Base-by-base conservation (phyloP, 2,888 invertebrate species). In the Dasypogon diadema region DNA sequence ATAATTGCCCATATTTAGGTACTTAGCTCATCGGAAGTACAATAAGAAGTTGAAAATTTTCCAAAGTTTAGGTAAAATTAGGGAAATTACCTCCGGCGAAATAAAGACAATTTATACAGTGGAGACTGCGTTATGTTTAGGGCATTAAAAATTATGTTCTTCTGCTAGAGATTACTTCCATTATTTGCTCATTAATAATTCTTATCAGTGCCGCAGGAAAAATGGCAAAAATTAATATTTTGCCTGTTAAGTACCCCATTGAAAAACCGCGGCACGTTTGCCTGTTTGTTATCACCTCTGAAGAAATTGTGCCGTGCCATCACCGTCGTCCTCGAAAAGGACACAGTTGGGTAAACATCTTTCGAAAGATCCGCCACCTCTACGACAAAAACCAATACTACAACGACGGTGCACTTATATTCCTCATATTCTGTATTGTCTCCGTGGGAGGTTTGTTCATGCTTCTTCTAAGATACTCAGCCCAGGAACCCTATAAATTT, bases 121-220 rank as follows among this genome's bases (percentile, higher is more conserved):
- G 18, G n/a, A 70, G 10, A 42, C 24, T 30, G 34, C 24, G 42
- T 74, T 16, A 65, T 55, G 68, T 74, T 54, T 75, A 37, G 77
- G 77, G 76, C 78, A 76, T 79, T 79, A 77, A 79, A 79, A 78
- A 78, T 79, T 79, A 75, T 79, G 77, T 76, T 78, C 76, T 76
- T 76, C 79, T 79, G 76, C 79, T 78, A 79, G 79, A 80, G 81
- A 81, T 82, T 82, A 82, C 81, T 81, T 81, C 80, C 81, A 81
- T 81, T 82, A 82, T 81, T 80, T 80, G 80, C 80, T 81, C 82
- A 81, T 82, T 82, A 81, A 82, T 82, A 82, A 82, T 82, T 82
- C 81, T 81, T 82, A 81, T 81, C 81, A 80, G 79, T 74, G 46
- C 48, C 60, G 75, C 2, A 58, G 46, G 75, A 78, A 78, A 76